These are phyloP conservation scores for Cariama cristata DNA, from an alignment of 2,113 vertebrate species.

Conservation along the genomic window DNA sequence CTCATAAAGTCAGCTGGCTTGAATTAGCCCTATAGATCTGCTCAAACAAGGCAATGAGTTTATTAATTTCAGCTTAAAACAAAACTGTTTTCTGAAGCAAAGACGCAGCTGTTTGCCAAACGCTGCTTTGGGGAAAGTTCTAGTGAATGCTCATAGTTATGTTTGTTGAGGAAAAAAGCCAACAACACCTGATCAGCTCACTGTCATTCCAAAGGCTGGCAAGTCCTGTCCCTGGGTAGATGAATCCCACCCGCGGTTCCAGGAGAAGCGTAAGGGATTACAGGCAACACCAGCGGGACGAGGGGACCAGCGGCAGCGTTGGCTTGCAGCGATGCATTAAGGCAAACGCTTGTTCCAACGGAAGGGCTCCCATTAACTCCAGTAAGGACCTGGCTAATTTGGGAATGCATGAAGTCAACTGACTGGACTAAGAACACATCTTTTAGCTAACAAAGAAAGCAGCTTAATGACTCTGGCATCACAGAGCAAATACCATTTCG, in stretches of 20 bases:
- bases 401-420: background rate
- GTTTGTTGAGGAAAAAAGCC: background rate
- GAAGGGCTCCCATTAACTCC: background rate
- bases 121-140: fast-evolving
- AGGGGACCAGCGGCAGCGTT: fast-evolving
- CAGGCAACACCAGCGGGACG: background rate
- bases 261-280: fast-evolving
- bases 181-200: background rate
- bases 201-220: background rate
- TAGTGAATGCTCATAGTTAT: fast-evolving
- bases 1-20: background rate
- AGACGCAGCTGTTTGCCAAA: background rate
- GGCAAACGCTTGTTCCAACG: fast-evolving
- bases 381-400: background rate
- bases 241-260: background rate
- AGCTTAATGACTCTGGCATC: fast-evolving
- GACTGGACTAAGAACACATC: no score
- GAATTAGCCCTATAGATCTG: background rate
- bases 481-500: background rate
- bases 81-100: background rate
- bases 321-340: fast-evolving
- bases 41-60: background rate
- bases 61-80: background rate
- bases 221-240: background rate
- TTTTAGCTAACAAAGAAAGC: background rate